Base-by-base conservation (phyloP, 2,113 vertebrate species). In the Montifringilla adamsi region DNA sequence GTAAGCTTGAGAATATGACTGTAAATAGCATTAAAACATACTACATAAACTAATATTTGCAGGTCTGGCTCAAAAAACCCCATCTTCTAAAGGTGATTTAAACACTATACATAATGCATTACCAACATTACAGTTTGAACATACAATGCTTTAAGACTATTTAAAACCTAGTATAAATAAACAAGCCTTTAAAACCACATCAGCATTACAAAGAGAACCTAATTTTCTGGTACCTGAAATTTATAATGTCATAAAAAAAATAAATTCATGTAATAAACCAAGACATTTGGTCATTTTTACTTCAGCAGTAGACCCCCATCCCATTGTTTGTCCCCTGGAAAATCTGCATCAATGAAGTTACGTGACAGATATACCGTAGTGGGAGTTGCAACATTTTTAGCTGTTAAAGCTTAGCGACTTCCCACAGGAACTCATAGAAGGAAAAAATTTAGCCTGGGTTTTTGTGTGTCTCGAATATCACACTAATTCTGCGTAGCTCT, bases 351-450 rank as follows among this genome's bases (percentile, higher is more conserved):
- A 30, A 30, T 6, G 3, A 26, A 56, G 3, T 64, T 52, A 24
- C 0, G 18, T 0, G 5, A 21, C 50, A 58, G 15, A 31, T 3
- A 14, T 0, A 53, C 3, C 4, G 18, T 39, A 78, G 17, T 1
- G 7, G 37, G 2, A 26, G 7, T 2, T 37, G 16, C 43, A 87
- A 50, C 55, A 44, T 12, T 17, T 6, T 7, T 5, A 59, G 30
- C 16, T 31, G 28, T 17, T 77, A 56, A 44, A 82, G 19, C 22
- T 1, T 4, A 46, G 70, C 3, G 0, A 28, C 47, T 37, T 75
- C 44, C 24, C 15, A 55, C 6, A 35, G 37, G 21, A 68, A 17
- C 21, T 22, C 53, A 49, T 8, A 37, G 18, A 33, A 31, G 6
- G 7, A 2, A 28, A 35, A 76, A 83, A 75, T 2, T 13, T 13